phyloP scores from a whole-genome alignment of 2,888 invertebrate species.

The Lamellibrachia columna region DNA sequence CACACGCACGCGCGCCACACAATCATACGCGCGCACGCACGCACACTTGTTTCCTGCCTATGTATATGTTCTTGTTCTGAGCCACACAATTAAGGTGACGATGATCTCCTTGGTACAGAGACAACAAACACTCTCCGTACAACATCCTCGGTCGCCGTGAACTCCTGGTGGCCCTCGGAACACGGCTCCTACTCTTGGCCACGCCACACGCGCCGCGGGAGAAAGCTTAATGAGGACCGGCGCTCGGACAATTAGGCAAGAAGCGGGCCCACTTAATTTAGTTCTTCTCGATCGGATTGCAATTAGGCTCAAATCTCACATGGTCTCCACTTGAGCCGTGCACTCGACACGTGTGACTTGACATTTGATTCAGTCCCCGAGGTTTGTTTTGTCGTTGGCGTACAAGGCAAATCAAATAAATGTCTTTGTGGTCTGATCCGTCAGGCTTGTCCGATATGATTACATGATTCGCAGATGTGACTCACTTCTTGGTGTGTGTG shows the following conservation, averaged over 20 bases:
- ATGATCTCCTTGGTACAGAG: neutral
- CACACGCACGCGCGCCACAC: neutral
- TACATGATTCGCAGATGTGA: neutral
- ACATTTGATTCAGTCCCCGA: neutral
- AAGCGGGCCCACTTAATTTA: neutral
- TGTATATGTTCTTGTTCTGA: neutral
- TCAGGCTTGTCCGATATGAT: neutral
- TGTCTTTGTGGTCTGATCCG: neutral
- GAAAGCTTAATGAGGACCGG: neutral
- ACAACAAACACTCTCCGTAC: neutral
- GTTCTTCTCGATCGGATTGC: constrained; percentile 4
- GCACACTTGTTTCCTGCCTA: neutral
- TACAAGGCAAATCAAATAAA: neutral
- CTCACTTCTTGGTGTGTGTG: neutral
- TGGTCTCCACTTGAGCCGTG: neutral
- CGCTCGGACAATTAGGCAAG: neutral
- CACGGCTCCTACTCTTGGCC: neutral
- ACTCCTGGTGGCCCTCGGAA: neutral
- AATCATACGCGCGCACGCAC: neutral
- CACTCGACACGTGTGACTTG: too few relatives aligned
- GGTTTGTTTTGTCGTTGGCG: neutral
- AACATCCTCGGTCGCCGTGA: neutral
- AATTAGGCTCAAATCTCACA: neutral
- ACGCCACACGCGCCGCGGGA: neutral
- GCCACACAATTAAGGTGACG: neutral